phyloP scores from a whole-genome alignment of 2,888 invertebrate species.

The Cryptocephalus moraei region DNA sequence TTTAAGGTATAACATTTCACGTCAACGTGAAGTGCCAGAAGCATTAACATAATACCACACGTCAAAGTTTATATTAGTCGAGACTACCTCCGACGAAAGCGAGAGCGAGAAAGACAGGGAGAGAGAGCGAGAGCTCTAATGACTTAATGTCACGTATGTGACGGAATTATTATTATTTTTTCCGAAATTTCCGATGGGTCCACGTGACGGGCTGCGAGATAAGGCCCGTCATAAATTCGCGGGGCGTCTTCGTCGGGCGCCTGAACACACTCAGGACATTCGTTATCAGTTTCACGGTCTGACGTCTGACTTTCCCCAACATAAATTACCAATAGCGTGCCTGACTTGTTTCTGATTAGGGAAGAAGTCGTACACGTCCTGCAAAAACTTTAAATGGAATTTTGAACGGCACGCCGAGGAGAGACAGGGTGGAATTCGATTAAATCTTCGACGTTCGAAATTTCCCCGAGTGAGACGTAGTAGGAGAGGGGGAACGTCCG shows the following conservation, averaged over 20 bases:
- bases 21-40: conserved; percentile 11
- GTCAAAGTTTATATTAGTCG: conserved; percentile 3
- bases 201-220: conserved; percentile 2
- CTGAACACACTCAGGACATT: conserved; percentile 11
- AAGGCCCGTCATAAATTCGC: conserved; percentile 13
- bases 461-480: too few species aligned
- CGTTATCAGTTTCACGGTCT: conserved; percentile 10
- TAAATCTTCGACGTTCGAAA: too few species aligned
- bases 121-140: too few species aligned
- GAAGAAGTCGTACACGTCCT: not conserved
- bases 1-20: conserved; percentile 10
- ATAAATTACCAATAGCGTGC: conserved; percentile 12
- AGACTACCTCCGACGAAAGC: too few species aligned
- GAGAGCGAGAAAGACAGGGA: too few species aligned
- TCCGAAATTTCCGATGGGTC: too few species aligned
- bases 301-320: conserved; percentile 12
- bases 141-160: too few species aligned
- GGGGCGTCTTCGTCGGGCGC: conserved; percentile 10
- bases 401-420: too few species aligned
- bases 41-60: conserved; percentile 19
- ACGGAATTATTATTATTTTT: too few species aligned
- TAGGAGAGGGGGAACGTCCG: too few species aligned
- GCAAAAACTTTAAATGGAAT: too few species aligned
- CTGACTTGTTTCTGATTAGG: conserved; percentile 4
- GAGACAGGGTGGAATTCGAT: too few species aligned